Conservation (phyloP, 2,797 vertebrate genomes). For the Clamator glandarius region DNA sequence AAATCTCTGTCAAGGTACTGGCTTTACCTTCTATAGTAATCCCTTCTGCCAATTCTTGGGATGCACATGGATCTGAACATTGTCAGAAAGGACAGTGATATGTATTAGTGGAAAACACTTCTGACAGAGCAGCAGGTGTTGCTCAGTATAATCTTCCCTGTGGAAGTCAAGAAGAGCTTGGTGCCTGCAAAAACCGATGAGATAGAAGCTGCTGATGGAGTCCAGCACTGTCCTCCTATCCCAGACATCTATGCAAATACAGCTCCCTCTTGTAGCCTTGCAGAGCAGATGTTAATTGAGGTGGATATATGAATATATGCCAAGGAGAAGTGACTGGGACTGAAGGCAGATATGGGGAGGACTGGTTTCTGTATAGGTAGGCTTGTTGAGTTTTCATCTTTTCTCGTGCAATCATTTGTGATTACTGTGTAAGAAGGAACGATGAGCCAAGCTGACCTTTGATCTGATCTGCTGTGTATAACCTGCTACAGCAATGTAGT, state of each 20-base stretch:
- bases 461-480: background rate
- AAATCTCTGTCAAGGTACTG: background rate
- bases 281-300: background rate
- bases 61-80: background rate
- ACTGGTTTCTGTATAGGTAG: background rate
- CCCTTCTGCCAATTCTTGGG: slow-evolving; percentile 3
- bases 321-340: background rate
- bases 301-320: background rate
- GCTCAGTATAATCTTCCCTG: background rate
- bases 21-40: background rate
- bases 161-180: background rate
- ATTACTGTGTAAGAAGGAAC: background rate
- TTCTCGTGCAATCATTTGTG: background rate
- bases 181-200: background rate
- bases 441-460: background rate
- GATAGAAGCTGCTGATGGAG: background rate
- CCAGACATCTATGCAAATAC: background rate
- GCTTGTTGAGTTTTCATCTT: background rate
- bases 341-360: background rate
- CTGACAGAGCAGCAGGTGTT: slow-evolving; percentile 58
- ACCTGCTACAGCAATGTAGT: background rate
- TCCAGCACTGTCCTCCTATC: background rate
- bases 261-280: background rate
- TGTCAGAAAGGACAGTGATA: slow-evolving; percentile 39
- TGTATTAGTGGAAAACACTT: background rate